A percentile compares a stretch with the other conserved stretches of the same genome.
Evolutionary conservation across 2,797 vertebrate genomes (phyloP).

Genomic region (Phoxinus dragarum): DNA sequence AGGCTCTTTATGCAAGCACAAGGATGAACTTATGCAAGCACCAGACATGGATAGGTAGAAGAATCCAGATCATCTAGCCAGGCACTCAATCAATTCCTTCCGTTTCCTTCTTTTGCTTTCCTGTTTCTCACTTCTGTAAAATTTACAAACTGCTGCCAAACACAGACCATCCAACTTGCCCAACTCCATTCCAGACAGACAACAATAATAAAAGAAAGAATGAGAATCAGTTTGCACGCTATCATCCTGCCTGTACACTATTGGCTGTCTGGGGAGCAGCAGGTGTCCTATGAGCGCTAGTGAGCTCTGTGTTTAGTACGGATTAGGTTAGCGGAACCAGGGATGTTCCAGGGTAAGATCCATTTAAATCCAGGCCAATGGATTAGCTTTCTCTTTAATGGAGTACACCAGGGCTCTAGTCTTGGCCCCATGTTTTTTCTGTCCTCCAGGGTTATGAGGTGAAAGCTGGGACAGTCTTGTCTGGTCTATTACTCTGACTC

Average conservation of each 20-base stretch:
- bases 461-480: conserved; percentile 21
- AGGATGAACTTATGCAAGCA: conserved; percentile 38
- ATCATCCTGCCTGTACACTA: conserved; percentile 26
- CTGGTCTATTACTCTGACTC: conserved; percentile 26
- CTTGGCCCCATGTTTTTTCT: conserved; percentile 39
- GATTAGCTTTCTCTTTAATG: conserved; percentile 57
- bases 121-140: conserved; percentile 26
- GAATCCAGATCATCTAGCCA: conserved; percentile 40
- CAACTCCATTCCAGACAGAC: conserved; percentile 18
- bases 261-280: conserved; percentile 62
- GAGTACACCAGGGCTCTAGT: conserved; percentile 32
- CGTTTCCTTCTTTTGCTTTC: not conserved
- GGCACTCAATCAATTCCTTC: conserved; percentile 1
- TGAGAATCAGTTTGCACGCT: conserved; percentile 46
- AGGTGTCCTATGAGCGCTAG: conserved; percentile 62
- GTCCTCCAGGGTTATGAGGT: conserved; percentile 39
- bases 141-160: conserved; percentile 31
- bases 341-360: conserved; percentile 65
- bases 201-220: conserved; percentile 10
- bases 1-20: not conserved
- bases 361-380: conserved; percentile 60
- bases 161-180: conserved; percentile 22
- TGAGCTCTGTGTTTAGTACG: conserved; percentile 59
- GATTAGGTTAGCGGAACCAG: conserved; percentile 59
- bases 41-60: conserved; percentile 35